Conservation (phyloP, 2,888 invertebrate genomes). For the Oegoconia quadripuncta region DNA sequence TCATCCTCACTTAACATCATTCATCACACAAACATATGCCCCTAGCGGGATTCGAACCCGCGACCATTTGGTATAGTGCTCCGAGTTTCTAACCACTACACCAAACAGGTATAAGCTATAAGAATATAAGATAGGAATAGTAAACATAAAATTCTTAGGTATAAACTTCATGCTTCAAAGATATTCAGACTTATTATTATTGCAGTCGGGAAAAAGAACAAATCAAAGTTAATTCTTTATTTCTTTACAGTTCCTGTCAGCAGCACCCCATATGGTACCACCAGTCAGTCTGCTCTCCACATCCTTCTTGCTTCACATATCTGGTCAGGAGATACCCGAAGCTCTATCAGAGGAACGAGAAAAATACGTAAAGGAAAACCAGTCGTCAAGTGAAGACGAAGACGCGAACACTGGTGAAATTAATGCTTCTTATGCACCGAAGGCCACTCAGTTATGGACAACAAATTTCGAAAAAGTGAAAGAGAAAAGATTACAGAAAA, state of each 20-base stretch:
- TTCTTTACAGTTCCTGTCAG: conserved; percentile 58
- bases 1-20: no score
- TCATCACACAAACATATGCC: no score
- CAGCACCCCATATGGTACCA: conserved; percentile 68
- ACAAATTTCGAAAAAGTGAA: conserved; percentile 65
- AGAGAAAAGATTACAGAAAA: conserved; percentile 63
- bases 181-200: no score
- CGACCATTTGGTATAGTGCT: no score
- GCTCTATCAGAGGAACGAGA: conserved; percentile 30
- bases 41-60: no score
- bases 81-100: no score
- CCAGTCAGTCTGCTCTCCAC: conserved; percentile 62
- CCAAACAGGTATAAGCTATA: no score
- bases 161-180: no score
- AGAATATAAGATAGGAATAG: no score
- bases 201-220: no score
- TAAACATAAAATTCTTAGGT: no score
- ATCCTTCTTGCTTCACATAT: conserved; percentile 59
- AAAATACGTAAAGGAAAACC: conserved; percentile 39
- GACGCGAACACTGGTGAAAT: conserved; percentile 29
- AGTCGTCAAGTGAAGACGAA: conserved; percentile 55
- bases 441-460: conserved; percentile 54
- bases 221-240: not conserved
- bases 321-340: conserved; percentile 44
- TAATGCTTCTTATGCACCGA: conserved; percentile 36